A percentile compares a stretch with the other conserved stretches of the same genome.
Conservation (phyloP, 2,113 vertebrate genomes). For the Hassar affinis region DNA sequence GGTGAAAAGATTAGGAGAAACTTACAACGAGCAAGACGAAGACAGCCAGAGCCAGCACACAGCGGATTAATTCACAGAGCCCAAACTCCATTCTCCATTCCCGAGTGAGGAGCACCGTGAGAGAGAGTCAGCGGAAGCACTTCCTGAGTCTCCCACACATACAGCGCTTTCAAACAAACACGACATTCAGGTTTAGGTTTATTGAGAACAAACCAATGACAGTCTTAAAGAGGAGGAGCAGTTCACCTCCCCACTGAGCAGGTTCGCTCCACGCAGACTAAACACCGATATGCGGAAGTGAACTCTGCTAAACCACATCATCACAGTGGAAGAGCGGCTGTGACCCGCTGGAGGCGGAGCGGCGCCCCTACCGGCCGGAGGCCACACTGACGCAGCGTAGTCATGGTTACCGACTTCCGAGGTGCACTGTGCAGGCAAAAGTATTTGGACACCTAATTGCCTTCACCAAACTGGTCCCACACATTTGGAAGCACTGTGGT, state of each 20-base stretch:
- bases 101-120: background rate
- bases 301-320: constrained; percentile 66
- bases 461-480: too few species aligned
- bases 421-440: too few species aligned
- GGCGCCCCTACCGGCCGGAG: constrained; percentile 53
- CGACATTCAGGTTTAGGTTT: background rate
- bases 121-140: background rate
- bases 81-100: constrained; percentile 61
- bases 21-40: constrained; percentile 65
- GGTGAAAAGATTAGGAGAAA: background rate
- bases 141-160: constrained; percentile 11
- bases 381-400: background rate
- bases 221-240: background rate
- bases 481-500: too few species aligned
- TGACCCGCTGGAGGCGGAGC: too few species aligned
- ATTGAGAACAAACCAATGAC: background rate
- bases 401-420: background rate
- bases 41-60: constrained; percentile 57
- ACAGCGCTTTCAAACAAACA: background rate
- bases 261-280: constrained; percentile 60
- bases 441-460: too few species aligned
- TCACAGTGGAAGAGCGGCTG: constrained; percentile 53
- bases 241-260: constrained; percentile 7
- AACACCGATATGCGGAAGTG: constrained; percentile 73
- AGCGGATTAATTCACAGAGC: constrained; percentile 63